phyloP scores from a whole-genome alignment of 2,113 vertebrate genomes.

The Pseudorasbora parva region DNA sequence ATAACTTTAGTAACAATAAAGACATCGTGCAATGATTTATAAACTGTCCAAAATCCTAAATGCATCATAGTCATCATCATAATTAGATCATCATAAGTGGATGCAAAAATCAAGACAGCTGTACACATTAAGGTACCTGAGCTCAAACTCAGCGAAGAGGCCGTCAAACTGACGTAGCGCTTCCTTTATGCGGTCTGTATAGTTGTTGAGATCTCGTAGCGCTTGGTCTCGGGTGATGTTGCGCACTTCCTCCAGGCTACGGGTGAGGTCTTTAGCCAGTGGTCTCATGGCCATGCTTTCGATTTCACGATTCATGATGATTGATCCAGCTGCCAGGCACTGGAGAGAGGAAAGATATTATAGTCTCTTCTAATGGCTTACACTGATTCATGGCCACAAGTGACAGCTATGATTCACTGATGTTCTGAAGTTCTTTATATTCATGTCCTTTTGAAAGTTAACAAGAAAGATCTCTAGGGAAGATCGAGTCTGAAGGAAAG shows the following conservation, averaged over 20 bases:
- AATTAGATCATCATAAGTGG: not conserved
- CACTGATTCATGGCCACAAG: not conserved
- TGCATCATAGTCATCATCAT: not conserved
- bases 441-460: not conserved
- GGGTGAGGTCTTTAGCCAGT: conserved; percentile 92
- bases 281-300: conserved; percentile 98
- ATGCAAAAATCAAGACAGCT: conserved; percentile 12
- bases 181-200: conserved; percentile 93
- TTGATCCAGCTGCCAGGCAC: conserved; percentile 97
- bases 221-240: conserved; percentile 94
- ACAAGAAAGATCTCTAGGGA: conserved; percentile 3
- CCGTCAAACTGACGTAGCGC: conserved; percentile 89
- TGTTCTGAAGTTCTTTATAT: not conserved
- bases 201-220: conserved; percentile 90
- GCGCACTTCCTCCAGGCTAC: conserved; percentile 92
- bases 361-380: not conserved
- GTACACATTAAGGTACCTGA: conserved; percentile 80
- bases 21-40: not conserved
- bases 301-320: conserved; percentile 99
- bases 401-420: not conserved
- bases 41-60: not conserved
- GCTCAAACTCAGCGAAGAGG: conserved; percentile 97
- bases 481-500: not conserved
- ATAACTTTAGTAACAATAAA: not conserved
- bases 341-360: conserved; percentile 59